These are phyloP conservation scores for Trididemnum miniatum DNA, from an alignment of 23 tunicate genomes.

Conservation along the genomic window DNA sequence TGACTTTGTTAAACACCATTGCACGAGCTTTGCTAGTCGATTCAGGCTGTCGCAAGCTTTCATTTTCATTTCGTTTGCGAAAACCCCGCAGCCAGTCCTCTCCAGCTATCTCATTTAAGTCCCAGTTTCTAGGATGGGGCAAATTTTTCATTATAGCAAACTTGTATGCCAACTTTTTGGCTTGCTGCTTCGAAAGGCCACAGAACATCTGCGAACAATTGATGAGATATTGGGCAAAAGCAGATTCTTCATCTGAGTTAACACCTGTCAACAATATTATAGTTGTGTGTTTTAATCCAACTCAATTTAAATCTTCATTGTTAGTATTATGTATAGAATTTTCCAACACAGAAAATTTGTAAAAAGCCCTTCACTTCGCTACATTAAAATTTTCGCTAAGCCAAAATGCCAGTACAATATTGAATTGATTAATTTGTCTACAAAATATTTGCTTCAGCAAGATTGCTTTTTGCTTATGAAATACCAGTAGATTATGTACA, in stretches of 20 bases:
- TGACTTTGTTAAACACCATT: constrained; percentile 29
- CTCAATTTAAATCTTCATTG: too few species aligned
- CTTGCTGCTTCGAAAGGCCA: constrained; percentile 19
- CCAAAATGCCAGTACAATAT: too few species aligned
- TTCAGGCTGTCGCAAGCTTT: constrained; percentile 37
- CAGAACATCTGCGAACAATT: constrained; percentile 33
- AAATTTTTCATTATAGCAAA: constrained; percentile 24
- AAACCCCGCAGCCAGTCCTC: constrained; percentile 57
- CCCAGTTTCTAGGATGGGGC: constrained; percentile 23
- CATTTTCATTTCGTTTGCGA: not conserved
- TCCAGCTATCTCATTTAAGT: constrained; percentile 23
- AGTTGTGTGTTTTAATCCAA: too few species aligned
- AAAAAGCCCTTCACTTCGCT: too few species aligned
- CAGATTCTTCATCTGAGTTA: constrained; percentile 21
- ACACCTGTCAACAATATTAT: too few species aligned
- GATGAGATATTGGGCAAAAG: not conserved
- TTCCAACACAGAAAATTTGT: too few species aligned
- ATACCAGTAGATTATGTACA: too few species aligned
- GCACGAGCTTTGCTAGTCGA: constrained; percentile 45
- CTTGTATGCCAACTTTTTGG: constrained; percentile 22
- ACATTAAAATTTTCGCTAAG: too few species aligned
- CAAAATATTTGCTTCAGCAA: too few species aligned
- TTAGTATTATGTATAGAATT: too few species aligned
- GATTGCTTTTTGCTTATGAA: too few species aligned
- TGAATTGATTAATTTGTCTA: too few species aligned